Base-by-base conservation (phyloP, 2,113 vertebrate genomes). In the Orycteropus afer region DNA sequence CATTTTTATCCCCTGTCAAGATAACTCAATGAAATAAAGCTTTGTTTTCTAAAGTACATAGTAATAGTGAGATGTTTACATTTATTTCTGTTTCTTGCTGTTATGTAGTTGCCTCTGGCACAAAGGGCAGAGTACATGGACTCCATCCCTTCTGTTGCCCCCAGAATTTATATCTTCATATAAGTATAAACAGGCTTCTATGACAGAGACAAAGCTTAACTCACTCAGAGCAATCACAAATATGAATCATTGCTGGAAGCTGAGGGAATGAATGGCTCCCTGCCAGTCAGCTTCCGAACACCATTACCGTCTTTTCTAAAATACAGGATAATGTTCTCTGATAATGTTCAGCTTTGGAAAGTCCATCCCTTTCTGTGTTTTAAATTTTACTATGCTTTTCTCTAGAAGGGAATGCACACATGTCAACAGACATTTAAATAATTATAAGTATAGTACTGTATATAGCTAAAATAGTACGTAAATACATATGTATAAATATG, bases 191-290 rank as follows among this genome's bases (percentile, higher is more conserved):
- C 32, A 95, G 78, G 29, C 47, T 87, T 42, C 27, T 73, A 2
- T 51, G 85, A 85, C 61, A 94, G 37, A 95, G 73, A 92, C 73
- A 95, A 76, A 95, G 67, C 69, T 78, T 78, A 79, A 29, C 67
- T 89, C 78, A 23, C 53, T 76, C 29, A 59, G 74, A 93, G 27
- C 49, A 83, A 53, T 67, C 83, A 86, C 63, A 82, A 95, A 15
- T 65, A 76, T 63, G 88, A 95, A 82, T 95, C 69, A 92, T 45
- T 71, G 37, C 61, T 71, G 2, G 42, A 90, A 45, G 45, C 49
- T 32, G 47, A 59, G 29, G 10, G 22, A 95, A 74, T 3, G 22
- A 95, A 74, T 3, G 18, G 76, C 57, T 27, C 55, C 32, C 69
- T 59, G 37, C 32, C 82, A 71, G 15, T 84, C 73, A 76, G 90